phyloP scores from a whole-genome alignment of 2,888 invertebrate species.

The Troglohyphantes excavatus region DNA sequence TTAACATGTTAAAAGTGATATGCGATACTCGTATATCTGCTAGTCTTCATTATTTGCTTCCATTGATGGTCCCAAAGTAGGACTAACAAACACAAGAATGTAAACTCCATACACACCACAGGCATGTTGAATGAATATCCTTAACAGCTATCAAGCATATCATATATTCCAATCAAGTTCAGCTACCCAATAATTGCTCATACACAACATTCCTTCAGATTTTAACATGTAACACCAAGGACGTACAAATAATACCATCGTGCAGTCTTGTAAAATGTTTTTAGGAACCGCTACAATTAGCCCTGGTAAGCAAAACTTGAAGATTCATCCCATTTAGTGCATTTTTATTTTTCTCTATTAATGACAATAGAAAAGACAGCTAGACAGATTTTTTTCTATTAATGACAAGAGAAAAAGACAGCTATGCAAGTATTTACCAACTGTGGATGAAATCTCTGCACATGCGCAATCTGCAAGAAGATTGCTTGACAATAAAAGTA shows the following conservation, averaged over 20 bases:
- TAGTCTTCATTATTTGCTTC: neutral
- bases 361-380: no score
- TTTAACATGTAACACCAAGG: neutral
- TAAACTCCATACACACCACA: neutral
- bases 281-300: neutral
- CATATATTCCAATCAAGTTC: neutral
- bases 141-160: conserved; percentile 19
- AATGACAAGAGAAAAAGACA: no score
- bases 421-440: no score
- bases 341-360: no score
- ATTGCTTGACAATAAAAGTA: no score
- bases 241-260: neutral
- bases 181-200: conserved; percentile 9
- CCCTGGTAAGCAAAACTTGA: conserved; percentile 7
- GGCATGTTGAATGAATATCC: conserved; percentile 6
- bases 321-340: no score
- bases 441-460: no score
- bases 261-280: neutral
- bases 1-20: neutral
- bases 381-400: no score
- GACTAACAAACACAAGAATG: neutral
- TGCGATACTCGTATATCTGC: neutral
- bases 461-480: no score
- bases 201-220: conserved; percentile 14
- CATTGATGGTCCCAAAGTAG: no score